Base-by-base conservation (phyloP, 2,797 vertebrate species). In the Cuculus canorus region DNA sequence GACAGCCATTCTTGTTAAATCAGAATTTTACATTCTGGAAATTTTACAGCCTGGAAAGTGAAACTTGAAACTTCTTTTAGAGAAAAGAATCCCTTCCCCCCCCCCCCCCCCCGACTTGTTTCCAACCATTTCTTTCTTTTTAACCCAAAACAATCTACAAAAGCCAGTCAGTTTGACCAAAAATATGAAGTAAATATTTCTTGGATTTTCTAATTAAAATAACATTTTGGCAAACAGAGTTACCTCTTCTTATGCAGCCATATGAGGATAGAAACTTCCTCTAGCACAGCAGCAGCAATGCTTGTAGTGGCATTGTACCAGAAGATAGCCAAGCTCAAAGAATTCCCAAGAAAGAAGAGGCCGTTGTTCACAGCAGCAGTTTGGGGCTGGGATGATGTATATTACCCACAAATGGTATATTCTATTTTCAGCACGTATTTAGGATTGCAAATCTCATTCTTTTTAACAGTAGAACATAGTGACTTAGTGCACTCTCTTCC, bases 361-460 rank as follows among this genome's bases (percentile, higher is more conserved):
- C 35, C 41, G 79, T 35, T 92, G 64, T 59, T 92, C 50, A 89
- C 85, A 91, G 73, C 37, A 76, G 71, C 65, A 91, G 54, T 3
- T 79, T 78, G 61, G 78, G 87, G 76, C 70, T 88, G 23, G 54
- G n/a, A 50, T 13, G 79, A 88, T 90, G 73, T 90, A 86, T 32
- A 53, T 86, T 70, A 90, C 68, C 83, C 91, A 37, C 41, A 72
- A 91, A 59, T 12, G 1, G 16, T 66, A 91, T 25, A 89, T 52
- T 89, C 82, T 94, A 91, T 92, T 96, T 94, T 88, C 82, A 89
- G 92, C 45, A 69, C 28, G 30, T 54, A 60, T 52, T 97, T 79
- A 72, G 63, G 77, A 90, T 48, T 82, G 72, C 52, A 76, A 48
- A 53, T 75, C 47, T 73, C 56, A 59, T 63, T 64, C 59, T 79